These are phyloP conservation scores for Ceryle rudis DNA, from an alignment of 2,797 vertebrate genomes.

Conservation along the genomic window DNA sequence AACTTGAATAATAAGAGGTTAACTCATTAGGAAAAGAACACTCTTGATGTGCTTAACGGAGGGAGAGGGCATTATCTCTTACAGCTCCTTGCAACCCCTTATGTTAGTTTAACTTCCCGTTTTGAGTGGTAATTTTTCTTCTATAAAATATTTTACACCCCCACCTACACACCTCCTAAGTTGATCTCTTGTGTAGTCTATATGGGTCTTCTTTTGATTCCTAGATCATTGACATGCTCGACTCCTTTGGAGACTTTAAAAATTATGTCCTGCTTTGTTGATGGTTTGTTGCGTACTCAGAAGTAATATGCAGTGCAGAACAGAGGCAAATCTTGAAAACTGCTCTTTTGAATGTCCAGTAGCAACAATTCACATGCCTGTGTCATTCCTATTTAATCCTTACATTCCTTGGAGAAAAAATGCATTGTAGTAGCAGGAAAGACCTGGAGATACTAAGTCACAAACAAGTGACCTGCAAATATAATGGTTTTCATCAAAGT, in stretches of 20 bases:
- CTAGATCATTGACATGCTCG: neutral
- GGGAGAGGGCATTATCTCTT: constrained; percentile 38
- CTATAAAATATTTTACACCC: neutral
- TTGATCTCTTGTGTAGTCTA: neutral
- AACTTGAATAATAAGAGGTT: constrained; percentile 71
- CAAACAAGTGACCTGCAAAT: neutral
- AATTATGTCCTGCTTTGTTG: neutral
- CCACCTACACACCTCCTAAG: too few species aligned
- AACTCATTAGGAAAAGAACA: constrained; percentile 63
- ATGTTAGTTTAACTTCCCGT: neutral
- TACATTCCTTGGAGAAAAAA: neutral
- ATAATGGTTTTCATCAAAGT: neutral
- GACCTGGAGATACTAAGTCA: neutral
- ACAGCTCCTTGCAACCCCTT: neutral
- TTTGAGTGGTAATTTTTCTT: neutral
- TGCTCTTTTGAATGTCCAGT: neutral
- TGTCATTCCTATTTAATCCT: neutral
- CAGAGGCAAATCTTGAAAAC: constrained; percentile 2
- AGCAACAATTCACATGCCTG: neutral
- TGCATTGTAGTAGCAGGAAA: neutral
- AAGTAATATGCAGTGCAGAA: neutral
- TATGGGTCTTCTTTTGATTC: neutral
- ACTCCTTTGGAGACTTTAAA: constrained; percentile 1
- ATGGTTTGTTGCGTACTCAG: neutral
- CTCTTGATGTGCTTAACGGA: constrained; percentile 39